Conservation (phyloP, 2,888 invertebrate species). For the Tigriopus californicus region DNA sequence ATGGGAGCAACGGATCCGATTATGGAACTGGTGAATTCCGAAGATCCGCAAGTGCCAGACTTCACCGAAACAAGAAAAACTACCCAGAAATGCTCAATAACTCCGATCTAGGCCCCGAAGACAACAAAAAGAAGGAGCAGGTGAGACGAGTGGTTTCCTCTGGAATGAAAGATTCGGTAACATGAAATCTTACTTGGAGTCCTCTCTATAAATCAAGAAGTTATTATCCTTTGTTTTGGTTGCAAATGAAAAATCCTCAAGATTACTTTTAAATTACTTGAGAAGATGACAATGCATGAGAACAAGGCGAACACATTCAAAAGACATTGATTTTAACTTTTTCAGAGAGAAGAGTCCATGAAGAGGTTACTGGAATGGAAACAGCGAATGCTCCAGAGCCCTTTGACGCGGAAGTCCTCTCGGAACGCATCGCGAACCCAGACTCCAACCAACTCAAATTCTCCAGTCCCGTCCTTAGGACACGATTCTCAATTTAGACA, state of each 20-base stretch:
- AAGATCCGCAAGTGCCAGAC: slow-evolving; percentile 60
- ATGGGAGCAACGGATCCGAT: neutral
- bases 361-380: slow-evolving; percentile 76
- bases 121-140: slow-evolving; percentile 53
- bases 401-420: slow-evolving; percentile 55
- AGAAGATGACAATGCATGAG: too few species aligned
- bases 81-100: slow-evolving; percentile 11
- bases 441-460: slow-evolving; percentile 12
- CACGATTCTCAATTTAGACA: slow-evolving; percentile 29
- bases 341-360: slow-evolving; percentile 72
- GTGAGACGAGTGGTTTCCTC: slow-evolving; percentile 27
- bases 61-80: slow-evolving; percentile 34
- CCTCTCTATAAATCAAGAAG: too few species aligned
- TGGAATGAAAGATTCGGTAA: too few species aligned
- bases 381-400: slow-evolving; percentile 75
- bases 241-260: too few species aligned
- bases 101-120: slow-evolving; percentile 31
- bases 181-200: too few species aligned
- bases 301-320: too few species aligned
- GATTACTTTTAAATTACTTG: too few species aligned
- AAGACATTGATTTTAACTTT: slow-evolving; percentile 16
- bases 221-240: too few species aligned
- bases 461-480: slow-evolving; percentile 23
- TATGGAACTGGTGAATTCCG: slow-evolving; percentile 39
- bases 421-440: slow-evolving; percentile 22